Evolutionary conservation across 2,797 vertebrate species (phyloP).

Genomic region (Steatocranus sp.): DNA sequence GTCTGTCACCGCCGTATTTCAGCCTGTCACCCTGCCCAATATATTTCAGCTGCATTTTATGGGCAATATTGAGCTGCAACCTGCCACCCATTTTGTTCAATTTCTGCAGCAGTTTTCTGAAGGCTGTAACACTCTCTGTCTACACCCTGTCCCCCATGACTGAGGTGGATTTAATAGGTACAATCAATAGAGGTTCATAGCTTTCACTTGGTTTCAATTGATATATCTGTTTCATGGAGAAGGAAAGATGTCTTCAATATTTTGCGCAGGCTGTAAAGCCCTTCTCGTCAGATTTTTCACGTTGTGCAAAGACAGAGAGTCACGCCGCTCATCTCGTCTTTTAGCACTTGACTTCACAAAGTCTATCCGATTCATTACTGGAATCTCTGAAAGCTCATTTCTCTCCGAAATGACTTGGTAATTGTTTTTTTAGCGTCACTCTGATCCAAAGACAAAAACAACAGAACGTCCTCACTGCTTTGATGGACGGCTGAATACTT

Average conservation of each 20-base stretch:
- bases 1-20: neutral
- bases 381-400: conserved; percentile 43
- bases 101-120: conserved; percentile 21
- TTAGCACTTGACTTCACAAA: conserved; percentile 38
- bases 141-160: neutral
- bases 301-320: conserved; percentile 4
- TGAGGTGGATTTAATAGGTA: conserved; percentile 18
- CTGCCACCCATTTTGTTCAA: conserved; percentile 15
- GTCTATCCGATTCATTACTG: conserved; percentile 43
- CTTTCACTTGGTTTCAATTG: conserved; percentile 34
- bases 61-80: conserved; percentile 3
- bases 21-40: neutral
- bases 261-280: neutral
- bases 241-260: conserved; percentile 10
- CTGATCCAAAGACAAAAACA: conserved; percentile 58
- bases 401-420: conserved; percentile 47
- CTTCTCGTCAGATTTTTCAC: neutral
- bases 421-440: conserved; percentile 46
- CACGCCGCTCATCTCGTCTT: conserved; percentile 11
- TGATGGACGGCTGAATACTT: conserved; percentile 46
- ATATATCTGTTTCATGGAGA: conserved; percentile 21
- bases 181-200: conserved; percentile 32
- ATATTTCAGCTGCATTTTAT: conserved; percentile 1
- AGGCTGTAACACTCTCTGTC: conserved; percentile 2
- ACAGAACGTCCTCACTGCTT: conserved; percentile 29